Conservation (phyloP, 2,797 vertebrate species). For the Calcarius lapponicus region DNA sequence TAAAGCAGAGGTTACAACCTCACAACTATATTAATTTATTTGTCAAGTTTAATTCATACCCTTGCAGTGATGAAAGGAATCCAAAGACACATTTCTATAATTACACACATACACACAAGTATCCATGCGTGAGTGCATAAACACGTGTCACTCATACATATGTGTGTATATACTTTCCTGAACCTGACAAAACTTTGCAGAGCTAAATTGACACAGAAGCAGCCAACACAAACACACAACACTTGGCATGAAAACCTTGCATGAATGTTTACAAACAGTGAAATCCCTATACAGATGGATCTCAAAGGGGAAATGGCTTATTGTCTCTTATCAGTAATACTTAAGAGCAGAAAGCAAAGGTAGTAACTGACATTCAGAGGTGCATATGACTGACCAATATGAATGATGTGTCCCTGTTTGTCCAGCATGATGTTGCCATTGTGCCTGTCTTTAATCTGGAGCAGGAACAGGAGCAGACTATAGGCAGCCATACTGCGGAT, state of each 20-base stretch:
- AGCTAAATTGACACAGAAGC: background rate
- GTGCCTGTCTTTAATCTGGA: slow-evolving; percentile 96
- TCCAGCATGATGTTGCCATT: slow-evolving; percentile 99
- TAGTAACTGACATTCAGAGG: background rate
- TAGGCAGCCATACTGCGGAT: slow-evolving; percentile 98
- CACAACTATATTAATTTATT: background rate
- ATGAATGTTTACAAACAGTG: background rate
- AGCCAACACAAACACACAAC: background rate
- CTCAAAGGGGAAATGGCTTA: background rate
- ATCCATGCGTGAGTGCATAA: background rate
- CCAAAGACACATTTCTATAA: background rate
- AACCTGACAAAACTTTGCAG: background rate
- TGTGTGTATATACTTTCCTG: background rate
- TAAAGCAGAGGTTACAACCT: slow-evolving; percentile 3
- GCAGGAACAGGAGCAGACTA: slow-evolving; percentile 92
- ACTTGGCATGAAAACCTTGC: background rate
- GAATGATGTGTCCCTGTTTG: slow-evolving; percentile 95
- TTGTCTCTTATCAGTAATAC: background rate
- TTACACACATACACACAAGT: background rate
- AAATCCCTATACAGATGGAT: background rate
- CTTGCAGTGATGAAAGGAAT: background rate
- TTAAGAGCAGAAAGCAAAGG: background rate
- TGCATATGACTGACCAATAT: slow-evolving; percentile 84
- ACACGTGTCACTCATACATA: background rate
- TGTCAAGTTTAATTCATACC: background rate